A percentile compares a stretch with the other conserved stretches of the same genome.
Conservation (phyloP, 2,113 vertebrate species). For the Megalops atlanticus region DNA sequence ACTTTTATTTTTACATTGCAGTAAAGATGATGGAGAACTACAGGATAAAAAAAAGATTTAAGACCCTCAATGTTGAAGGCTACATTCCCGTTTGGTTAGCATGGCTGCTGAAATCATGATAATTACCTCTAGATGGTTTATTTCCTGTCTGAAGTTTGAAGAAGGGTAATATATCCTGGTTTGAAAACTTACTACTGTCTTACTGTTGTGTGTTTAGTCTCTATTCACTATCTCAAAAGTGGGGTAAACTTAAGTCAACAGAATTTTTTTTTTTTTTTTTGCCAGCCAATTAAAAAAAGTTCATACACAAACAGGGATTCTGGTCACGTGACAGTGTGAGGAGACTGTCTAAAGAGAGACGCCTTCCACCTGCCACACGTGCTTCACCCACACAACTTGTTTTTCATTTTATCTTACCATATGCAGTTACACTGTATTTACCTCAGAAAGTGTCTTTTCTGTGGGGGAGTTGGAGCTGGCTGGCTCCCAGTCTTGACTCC, state of each 20-base stretch:
- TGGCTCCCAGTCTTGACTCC: neutral
- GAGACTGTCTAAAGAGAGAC: neutral
- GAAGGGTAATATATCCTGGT: neutral
- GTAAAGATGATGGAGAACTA: conserved; percentile 3
- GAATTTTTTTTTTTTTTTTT: neutral
- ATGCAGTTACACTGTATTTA: neutral
- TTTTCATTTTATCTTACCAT: neutral
- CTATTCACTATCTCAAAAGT: neutral
- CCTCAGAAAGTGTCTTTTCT: neutral
- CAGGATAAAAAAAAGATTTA: neutral
- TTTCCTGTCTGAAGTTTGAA: neutral
- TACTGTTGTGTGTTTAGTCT: neutral
- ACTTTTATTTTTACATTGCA: neutral
- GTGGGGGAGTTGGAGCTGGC: neutral
- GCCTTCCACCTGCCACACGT: neutral
- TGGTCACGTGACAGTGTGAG: neutral
- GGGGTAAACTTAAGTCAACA: neutral
- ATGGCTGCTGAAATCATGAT: neutral
- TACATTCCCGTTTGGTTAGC: neutral
- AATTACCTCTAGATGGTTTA: neutral
- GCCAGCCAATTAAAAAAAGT: neutral
- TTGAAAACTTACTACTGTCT: neutral
- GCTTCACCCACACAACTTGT: neutral
- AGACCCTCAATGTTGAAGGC: neutral
- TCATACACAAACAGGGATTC: neutral